Conservation (phyloP, 2,113 vertebrate genomes). For the Chunga burmeisteri region DNA sequence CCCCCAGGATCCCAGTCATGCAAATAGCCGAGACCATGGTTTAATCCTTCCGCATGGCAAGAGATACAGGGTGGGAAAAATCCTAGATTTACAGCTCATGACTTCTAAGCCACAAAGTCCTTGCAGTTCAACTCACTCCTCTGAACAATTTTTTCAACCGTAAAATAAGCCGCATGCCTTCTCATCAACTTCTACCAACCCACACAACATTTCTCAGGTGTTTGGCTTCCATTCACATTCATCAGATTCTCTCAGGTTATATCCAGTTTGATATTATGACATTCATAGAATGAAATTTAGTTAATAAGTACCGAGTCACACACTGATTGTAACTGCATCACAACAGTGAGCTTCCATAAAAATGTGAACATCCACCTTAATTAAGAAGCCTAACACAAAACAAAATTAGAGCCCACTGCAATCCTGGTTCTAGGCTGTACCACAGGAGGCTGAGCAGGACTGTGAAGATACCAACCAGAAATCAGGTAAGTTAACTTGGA, state of each 20-base stretch:
- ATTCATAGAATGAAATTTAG: rapidly evolving
- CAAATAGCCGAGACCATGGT: rapidly evolving
- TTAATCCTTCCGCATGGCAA: neutral
- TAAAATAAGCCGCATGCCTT: neutral
- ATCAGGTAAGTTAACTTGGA: rapidly evolving
- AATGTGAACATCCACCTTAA: neutral
- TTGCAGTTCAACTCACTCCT: neutral
- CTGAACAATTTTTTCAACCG: neutral
- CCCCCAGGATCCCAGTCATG: neutral
- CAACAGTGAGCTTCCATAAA: neutral
- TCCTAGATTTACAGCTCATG: neutral
- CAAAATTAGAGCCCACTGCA: neutral
- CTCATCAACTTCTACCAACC: neutral
- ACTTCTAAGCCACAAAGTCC: neutral
- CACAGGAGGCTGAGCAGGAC: neutral
- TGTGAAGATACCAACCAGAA: neutral
- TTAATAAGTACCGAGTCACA: rapidly evolving
- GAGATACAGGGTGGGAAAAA: neutral
- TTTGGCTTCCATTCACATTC: no score
- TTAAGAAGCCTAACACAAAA: neutral
- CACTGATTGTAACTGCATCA: rapidly evolving
- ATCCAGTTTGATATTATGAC: neutral
- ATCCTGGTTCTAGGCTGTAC: neutral
- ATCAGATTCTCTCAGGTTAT: neutral
- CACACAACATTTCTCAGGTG: rapidly evolving